Evolutionary conservation across 1,140 invertebrate species (phyloP).

Genomic region (Cydia fagiglandana): DNA sequence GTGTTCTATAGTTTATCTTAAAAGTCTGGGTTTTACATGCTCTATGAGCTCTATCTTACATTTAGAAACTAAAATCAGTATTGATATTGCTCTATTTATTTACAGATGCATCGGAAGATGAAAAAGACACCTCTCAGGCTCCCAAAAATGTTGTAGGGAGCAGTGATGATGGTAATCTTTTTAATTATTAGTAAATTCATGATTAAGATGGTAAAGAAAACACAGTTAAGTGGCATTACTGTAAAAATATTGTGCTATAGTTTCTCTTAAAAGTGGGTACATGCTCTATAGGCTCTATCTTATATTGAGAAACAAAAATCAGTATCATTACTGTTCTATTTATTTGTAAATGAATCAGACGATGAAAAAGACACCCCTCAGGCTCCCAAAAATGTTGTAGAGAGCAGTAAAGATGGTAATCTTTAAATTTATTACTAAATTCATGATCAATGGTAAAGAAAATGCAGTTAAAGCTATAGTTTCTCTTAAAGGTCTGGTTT

Average conservation of each 20-base stretch:
- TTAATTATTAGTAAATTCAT: not conserved
- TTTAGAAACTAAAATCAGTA: no score
- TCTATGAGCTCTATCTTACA: no score
- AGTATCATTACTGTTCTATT: conserved; percentile 11
- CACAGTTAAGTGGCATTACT: no score
- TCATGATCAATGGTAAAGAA: no score
- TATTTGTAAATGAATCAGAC: conserved; percentile 25
- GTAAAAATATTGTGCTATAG: no score
- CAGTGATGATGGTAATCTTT: conserved; percentile 62
- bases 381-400: conserved; percentile 39
- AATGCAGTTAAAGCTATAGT: no score
- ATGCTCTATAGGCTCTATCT: no score
- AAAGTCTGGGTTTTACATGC: no score
- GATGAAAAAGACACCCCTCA: conserved; percentile 32
- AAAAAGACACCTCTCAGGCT: conserved; percentile 17
- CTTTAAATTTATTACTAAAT: not conserved
- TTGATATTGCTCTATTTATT: conserved; percentile 4
- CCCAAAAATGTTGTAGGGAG: conserved; percentile 44
- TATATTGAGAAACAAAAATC: not conserved
- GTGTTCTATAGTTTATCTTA: no score
- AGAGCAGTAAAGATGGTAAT: conserved; percentile 65
- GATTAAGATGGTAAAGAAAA: not conserved
- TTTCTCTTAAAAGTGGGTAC: no score
- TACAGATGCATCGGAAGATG: conserved; percentile 32
- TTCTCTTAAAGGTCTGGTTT: no score